A percentile compares a stretch with the other conserved stretches of the same genome.
Conservation (phyloP, 2,888 invertebrate species). For the Mesochorus sp. region DNA sequence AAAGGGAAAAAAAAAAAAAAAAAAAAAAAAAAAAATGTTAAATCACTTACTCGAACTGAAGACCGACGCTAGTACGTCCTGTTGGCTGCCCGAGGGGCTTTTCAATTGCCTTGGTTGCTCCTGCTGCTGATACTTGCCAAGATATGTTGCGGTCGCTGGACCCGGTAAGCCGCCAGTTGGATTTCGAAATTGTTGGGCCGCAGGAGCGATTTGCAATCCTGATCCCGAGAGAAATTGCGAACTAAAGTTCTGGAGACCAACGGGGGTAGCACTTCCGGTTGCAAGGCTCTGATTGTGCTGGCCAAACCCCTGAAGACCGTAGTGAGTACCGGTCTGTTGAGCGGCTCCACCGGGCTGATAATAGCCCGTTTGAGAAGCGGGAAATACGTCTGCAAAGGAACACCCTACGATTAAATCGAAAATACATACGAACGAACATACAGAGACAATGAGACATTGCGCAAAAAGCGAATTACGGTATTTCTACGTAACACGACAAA, state of each 20-base stretch:
- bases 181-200: slow-evolving; percentile 87
- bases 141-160: slow-evolving; percentile 78
- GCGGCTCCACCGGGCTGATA: slow-evolving; percentile 81
- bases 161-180: slow-evolving; percentile 82
- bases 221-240: slow-evolving; percentile 85
- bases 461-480: slow-evolving; percentile 42
- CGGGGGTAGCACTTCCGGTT: slow-evolving; percentile 80
- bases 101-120: slow-evolving; percentile 80
- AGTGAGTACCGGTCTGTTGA: slow-evolving; percentile 80
- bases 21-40: slow-evolving; percentile 3
- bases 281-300: slow-evolving; percentile 80
- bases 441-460: background rate
- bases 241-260: slow-evolving; percentile 83
- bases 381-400: slow-evolving; percentile 78
- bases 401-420: background rate
- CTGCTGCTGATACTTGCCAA: slow-evolving; percentile 80
- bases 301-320: slow-evolving; percentile 82
- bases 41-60: slow-evolving; percentile 83
- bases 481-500: slow-evolving; percentile 33
- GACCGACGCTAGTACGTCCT: slow-evolving; percentile 84
- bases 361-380: slow-evolving; percentile 80
- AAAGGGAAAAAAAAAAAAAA: background rate
- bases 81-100: slow-evolving; percentile 80
- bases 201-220: slow-evolving; percentile 86
- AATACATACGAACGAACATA: background rate